A percentile compares a stretch with the other conserved stretches of the same genome.
These are phyloP conservation scores for Anomalospiza imberbis DNA, from an alignment of 2,797 vertebrate genomes.

Conservation along the genomic window DNA sequence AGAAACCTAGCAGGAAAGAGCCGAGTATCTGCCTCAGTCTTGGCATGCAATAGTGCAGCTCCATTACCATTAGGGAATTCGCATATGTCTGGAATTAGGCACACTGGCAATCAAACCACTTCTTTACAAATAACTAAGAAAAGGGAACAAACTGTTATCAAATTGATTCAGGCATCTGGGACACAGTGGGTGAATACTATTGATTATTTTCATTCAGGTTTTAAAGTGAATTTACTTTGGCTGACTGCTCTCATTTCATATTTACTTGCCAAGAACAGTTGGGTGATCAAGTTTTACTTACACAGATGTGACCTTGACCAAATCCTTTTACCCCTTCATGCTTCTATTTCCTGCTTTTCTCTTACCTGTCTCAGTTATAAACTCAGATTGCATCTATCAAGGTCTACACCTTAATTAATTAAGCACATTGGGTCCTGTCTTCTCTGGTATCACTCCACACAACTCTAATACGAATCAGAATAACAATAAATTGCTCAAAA, in stretches of 20 bases:
- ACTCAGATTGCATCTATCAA: neutral
- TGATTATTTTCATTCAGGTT: slow-evolving; percentile 56
- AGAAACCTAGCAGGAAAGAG: slow-evolving; percentile 38
- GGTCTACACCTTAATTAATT: neutral
- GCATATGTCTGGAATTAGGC: slow-evolving; percentile 59
- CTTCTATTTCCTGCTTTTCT: slow-evolving; percentile 20
- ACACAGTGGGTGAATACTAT: slow-evolving; percentile 23
- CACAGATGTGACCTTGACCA: slow-evolving; percentile 50
- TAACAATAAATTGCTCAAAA: neutral
- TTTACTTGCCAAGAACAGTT: slow-evolving; percentile 23
- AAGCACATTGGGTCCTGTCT: neutral
- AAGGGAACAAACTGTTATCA: slow-evolving; percentile 49
- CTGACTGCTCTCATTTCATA: slow-evolving; percentile 20
- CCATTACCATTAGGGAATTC: slow-evolving; percentile 43
- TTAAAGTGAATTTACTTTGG: slow-evolving; percentile 60
- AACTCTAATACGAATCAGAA: neutral
- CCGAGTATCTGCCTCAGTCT: slow-evolving; percentile 16
- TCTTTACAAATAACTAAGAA: slow-evolving; percentile 52
- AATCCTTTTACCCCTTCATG: neutral
- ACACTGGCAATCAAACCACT: slow-evolving; percentile 52
- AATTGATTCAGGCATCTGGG: slow-evolving; percentile 61
- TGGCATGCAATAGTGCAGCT: slow-evolving; percentile 38
- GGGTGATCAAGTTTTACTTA: slow-evolving; percentile 39
- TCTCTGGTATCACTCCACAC: neutral
- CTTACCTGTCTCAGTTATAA: neutral